A percentile compares a stretch with the other conserved stretches of the same genome.
Evolutionary conservation across 64 coral and sea anemone species (phyloP).

Genomic region (Pocillopora verrucosa): DNA sequence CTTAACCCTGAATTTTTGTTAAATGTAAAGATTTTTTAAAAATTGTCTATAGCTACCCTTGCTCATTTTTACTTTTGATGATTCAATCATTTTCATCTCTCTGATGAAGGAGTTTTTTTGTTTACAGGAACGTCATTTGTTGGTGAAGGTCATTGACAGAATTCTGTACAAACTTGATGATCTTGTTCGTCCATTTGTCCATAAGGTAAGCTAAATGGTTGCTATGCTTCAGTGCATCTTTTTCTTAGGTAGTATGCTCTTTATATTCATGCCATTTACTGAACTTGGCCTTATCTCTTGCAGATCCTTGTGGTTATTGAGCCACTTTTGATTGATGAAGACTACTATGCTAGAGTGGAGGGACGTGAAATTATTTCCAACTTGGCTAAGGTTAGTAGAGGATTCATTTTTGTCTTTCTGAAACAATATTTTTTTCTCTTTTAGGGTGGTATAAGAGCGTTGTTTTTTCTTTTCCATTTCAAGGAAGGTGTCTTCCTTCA

Average conservation of each 20-base stretch:
- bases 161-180: conserved; percentile 99
- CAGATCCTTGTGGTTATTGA: conserved; percentile 99
- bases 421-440: background rate
- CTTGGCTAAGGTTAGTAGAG: conserved; percentile 82
- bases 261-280: background rate
- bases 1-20: background rate
- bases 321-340: conserved; percentile 98
- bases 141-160: conserved; percentile 99
- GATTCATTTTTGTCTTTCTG: background rate
- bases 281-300: background rate
- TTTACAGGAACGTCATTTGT: conserved; percentile 93
- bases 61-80: background rate
- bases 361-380: conserved; percentile 99
- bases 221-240: background rate
- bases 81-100: background rate
- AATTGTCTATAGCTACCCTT: no score
- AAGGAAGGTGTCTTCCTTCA: no score
- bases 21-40: background rate
- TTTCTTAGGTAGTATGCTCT: background rate
- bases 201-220: conserved; percentile 75
- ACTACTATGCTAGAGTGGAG: conserved; percentile 99
- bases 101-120: background rate
- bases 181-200: conserved; percentile 99
- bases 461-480: background rate
- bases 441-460: background rate